Evolutionary conservation across 2,797 vertebrate genomes (phyloP).

Genomic region (Avahi laniger): DNA sequence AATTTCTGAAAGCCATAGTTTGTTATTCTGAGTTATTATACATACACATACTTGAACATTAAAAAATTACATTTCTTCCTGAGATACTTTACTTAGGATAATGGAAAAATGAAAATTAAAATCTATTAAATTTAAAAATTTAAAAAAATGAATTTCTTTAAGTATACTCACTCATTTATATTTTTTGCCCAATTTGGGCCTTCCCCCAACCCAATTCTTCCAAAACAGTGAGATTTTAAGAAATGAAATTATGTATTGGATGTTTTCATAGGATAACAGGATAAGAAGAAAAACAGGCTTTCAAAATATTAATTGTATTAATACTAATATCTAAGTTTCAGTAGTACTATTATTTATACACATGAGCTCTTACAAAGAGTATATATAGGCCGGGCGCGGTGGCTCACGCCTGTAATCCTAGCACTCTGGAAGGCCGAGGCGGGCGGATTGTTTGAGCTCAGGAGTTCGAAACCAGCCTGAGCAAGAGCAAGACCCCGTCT

Average conservation of each 20-base stretch:
- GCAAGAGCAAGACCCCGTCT: too few species aligned
- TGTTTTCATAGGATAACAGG: conserved; percentile 6
- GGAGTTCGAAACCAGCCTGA: too few species aligned
- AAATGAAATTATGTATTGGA: conserved; percentile 47
- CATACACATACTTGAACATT: background rate
- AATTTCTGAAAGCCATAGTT: conserved; percentile 18
- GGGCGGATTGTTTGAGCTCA: too few species aligned
- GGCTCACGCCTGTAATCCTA: too few species aligned
- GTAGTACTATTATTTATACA: background rate
- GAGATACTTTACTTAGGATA: too few species aligned
- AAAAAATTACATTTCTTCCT: background rate
- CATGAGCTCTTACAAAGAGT: background rate
- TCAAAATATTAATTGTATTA: conserved; percentile 18
- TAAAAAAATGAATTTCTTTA: conserved; percentile 2
- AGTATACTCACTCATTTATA: conserved; percentile 5
- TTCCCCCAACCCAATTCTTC: conserved; percentile 23
- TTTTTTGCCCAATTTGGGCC: background rate
- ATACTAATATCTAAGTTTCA: background rate
- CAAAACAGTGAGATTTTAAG: conserved; percentile 33
- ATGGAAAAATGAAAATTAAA: too few species aligned
- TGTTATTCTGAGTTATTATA: background rate
- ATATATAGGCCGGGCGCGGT: background rate
- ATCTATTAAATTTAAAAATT: too few species aligned
- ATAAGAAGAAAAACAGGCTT: conserved; percentile 51
- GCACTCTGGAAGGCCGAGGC: too few species aligned